Conservation (phyloP, 2,888 invertebrate genomes). For the Microplitis deprimator region DNA sequence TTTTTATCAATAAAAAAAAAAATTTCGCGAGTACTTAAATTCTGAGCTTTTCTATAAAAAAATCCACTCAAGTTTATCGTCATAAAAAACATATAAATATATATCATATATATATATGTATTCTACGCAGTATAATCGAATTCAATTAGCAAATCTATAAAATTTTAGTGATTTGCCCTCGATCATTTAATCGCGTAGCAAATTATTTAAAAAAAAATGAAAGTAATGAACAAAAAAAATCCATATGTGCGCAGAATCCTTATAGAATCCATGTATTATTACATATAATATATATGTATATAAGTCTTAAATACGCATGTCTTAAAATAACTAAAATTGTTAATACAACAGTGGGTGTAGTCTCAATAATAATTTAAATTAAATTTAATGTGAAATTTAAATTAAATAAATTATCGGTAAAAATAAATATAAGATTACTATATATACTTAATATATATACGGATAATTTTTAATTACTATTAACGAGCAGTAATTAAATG, state of each 20-base stretch:
- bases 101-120: not conserved
- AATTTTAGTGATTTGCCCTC: not conserved
- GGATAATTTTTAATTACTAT: too few relatives aligned
- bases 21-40: not conserved
- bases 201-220: not conserved
- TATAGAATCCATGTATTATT: not conserved
- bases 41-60: not conserved
- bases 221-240: not conserved
- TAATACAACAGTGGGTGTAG: not conserved
- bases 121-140: not conserved
- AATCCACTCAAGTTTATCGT: not conserved
- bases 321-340: conserved; percentile 3
- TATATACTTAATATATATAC: too few relatives aligned
- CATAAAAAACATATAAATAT: not conserved
- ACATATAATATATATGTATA: not conserved
- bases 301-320: conserved; percentile 9
- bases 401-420: not conserved
- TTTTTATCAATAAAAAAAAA: not conserved
- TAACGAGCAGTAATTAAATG: too few relatives aligned
- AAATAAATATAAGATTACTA: too few relatives aligned
- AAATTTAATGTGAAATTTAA: not conserved
- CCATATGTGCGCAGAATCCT: conserved; percentile 5
- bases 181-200: not conserved
- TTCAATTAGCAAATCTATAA: not conserved
- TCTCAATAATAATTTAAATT: not conserved